These are phyloP conservation scores for Indicator maculatus DNA, from an alignment of 2,113 vertebrate genomes.

Conservation along the genomic window DNA sequence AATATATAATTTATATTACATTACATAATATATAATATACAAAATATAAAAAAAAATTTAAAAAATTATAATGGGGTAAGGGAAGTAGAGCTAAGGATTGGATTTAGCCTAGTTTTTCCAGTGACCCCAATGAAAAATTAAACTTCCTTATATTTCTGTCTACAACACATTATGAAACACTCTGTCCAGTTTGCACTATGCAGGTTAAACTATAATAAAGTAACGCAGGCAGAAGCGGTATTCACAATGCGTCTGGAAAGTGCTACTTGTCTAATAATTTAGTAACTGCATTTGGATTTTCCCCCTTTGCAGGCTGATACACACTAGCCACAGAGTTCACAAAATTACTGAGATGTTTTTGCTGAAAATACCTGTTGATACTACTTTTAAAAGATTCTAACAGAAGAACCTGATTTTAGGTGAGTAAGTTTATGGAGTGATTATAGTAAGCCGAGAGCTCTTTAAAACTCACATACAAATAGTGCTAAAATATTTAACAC, in stretches of 20 bases:
- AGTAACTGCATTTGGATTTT: constrained; percentile 33
- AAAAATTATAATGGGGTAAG: neutral
- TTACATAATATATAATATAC: too few relatives aligned
- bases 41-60: too few relatives aligned
- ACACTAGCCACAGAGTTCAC: constrained; percentile 22
- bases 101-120: neutral
- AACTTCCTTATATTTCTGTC: neutral
- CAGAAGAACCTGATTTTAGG: constrained; percentile 39
- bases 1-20: too few relatives aligned
- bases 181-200: neutral
- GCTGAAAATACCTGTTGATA: constrained; percentile 10
- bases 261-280: neutral
- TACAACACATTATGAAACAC: neutral
- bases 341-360: constrained; percentile 48
- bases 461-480: neutral
- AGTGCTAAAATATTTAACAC: neutral
- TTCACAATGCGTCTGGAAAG: neutral
- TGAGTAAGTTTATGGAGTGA: constrained; percentile 20
- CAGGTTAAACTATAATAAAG: neutral
- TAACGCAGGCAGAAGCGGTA: neutral
- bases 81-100: neutral
- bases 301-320: constrained; percentile 46
- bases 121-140: neutral
- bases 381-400: constrained; percentile 38
- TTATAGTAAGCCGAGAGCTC: neutral